phyloP scores from a whole-genome alignment of 2,113 vertebrate genomes.

The Labrus mixtus region DNA sequence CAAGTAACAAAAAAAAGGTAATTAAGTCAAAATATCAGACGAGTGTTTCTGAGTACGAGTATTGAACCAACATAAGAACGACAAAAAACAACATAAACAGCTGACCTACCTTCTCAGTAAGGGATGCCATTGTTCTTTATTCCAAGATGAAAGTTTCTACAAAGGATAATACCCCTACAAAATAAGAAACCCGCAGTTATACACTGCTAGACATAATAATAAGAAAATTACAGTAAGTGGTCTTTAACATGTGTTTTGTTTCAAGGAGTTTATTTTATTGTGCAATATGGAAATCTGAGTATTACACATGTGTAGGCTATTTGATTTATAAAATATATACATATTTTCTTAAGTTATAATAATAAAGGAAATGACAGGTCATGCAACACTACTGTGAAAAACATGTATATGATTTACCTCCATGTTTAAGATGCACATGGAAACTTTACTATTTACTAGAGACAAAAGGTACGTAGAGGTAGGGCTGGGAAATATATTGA shows the following conservation, averaged over 20 bases:
- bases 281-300: background rate
- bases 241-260: background rate
- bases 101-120: conserved; percentile 70
- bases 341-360: background rate
- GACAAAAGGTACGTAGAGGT: too few relatives aligned
- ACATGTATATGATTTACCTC: too few relatives aligned
- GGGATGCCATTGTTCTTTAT: conserved; percentile 59
- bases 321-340: background rate
- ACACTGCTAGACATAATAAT: conserved; percentile 1
- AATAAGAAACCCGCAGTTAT: conserved; percentile 29
- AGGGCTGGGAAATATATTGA: too few relatives aligned
- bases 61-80: background rate
- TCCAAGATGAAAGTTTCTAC: conserved; percentile 51
- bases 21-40: background rate
- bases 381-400: background rate
- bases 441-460: background rate
- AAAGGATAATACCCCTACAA: conserved; percentile 43
- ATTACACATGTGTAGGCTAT: too few relatives aligned
- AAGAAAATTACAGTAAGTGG: background rate
- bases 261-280: background rate
- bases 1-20: background rate
- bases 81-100: background rate
- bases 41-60: background rate
- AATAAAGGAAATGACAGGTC: background rate
- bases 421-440: too few relatives aligned